Conservation (phyloP, 2,113 vertebrate genomes). For the Rhynchomys soricoides region DNA sequence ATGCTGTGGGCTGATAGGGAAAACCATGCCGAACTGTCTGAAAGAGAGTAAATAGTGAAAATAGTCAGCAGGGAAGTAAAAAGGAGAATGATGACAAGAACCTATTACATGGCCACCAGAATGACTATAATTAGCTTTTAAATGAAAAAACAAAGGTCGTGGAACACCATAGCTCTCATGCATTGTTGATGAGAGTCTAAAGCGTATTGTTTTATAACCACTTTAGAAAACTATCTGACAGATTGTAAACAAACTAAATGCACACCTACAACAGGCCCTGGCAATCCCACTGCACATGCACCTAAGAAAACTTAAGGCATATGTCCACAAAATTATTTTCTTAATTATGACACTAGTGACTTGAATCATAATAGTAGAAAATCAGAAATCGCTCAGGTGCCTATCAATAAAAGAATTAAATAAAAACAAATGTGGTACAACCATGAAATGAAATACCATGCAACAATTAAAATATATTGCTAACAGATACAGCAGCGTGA, state of each 20-base stretch:
- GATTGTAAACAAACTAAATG: constrained; percentile 31
- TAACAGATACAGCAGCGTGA: neutral
- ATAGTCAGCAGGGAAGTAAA: constrained; percentile 36
- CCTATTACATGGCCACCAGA: neutral
- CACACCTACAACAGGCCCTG: neutral
- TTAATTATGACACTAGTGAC: neutral
- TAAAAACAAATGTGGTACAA: neutral
- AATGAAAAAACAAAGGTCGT: neutral
- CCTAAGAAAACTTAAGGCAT: constrained; percentile 1
- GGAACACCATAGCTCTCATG: neutral
- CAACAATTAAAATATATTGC: constrained; percentile 24
- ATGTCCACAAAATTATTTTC: neutral
- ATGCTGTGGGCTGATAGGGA: constrained; percentile 95
- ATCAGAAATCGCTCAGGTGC: neutral
- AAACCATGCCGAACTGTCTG: constrained; percentile 99
- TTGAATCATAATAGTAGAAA: constrained; percentile 36
- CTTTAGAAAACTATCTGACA: neutral
- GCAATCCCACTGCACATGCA: neutral
- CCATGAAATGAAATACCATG: neutral
- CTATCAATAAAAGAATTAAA: constrained; percentile 33
- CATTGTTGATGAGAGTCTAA: neutral
- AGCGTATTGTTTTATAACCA: constrained; percentile 13
- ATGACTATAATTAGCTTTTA: constrained; percentile 39
- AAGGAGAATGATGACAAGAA: constrained; percentile 44
- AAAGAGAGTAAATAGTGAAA: constrained; percentile 80